Conservation (phyloP, 2,888 invertebrate species). For the Pocota personata region DNA sequence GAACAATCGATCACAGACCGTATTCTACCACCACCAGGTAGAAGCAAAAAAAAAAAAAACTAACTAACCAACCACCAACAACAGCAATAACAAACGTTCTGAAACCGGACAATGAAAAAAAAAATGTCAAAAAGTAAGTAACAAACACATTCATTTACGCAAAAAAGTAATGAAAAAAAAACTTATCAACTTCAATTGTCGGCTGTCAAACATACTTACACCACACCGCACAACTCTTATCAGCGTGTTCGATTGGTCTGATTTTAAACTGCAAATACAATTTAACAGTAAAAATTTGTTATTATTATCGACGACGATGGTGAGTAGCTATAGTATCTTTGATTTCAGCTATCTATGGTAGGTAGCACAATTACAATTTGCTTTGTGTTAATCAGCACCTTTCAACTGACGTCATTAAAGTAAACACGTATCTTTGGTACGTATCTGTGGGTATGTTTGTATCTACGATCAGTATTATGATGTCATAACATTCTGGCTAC, state of each 20-base stretch:
- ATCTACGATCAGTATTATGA: conserved; percentile 14
- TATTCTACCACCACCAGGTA: conserved; percentile 1
- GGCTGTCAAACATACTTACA: conserved; percentile 44
- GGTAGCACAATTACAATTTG: not conserved
- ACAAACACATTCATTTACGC: conserved; percentile 26
- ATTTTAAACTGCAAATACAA: not conserved
- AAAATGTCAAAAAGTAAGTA: conserved; percentile 9
- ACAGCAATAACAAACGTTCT: conserved; percentile 24
- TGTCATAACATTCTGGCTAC: conserved; percentile 19
- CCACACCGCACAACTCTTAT: conserved; percentile 31
- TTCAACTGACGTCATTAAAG: conserved; percentile 51
- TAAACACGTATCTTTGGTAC: not conserved
- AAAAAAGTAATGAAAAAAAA: conserved; percentile 14
- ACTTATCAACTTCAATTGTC: conserved; percentile 32
- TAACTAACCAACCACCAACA: conserved; percentile 1
- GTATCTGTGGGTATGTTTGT: conserved; percentile 2
- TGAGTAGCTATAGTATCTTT: not conserved
- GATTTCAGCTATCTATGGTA: not conserved
- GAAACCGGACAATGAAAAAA: conserved; percentile 33
- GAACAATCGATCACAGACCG: conserved; percentile 62
- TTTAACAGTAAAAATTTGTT: not conserved
- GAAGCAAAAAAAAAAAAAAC: not conserved
- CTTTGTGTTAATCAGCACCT: not conserved
- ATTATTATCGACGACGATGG: not conserved
- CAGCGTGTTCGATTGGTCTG: conserved; percentile 40